Base-by-base conservation (phyloP, 2,113 vertebrate genomes). In the Phyllostomus hastatus region DNA sequence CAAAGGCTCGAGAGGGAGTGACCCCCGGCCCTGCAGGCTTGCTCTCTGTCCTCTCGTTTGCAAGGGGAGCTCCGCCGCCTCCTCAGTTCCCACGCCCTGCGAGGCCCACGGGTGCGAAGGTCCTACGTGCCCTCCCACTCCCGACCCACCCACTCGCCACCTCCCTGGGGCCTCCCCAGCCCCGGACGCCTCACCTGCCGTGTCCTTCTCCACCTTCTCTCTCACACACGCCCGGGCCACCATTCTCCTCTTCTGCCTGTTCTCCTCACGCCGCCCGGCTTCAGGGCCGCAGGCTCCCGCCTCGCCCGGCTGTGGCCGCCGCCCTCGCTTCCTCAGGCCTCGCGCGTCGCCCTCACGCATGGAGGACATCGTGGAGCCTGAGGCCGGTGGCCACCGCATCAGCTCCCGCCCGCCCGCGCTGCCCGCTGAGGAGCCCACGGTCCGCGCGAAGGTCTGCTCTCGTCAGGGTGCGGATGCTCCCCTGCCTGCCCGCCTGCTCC, bases 391-490 rank as follows among this genome's bases (percentile, higher is more conserved):
- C 26, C 35, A 57, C 64, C n/a, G 66, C 96, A 95, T 93, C 33
- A 1, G 46, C 43, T 38, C 9, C 0, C 7, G 7, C 19, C 64
- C 1, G 16, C 52, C 59, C 0, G 10, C 24, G 52, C 79, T n/a
- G 22, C 67, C 19, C 3, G 2, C 64, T 0, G 14, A 50, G 24
- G 12, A 14, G 22, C 22, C 92, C 10, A 1, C 72, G 1, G 0
- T 14, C 24, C 2, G 6, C 11, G 1, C 0, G 1, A 8, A 67
- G 11, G 0, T 41, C 11, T 0, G 9, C 80, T 66, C 17, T 73
- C 0, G 7, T 35, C 31, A 0, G 0, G 33, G 0, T 16, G 5
- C 38, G 1, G 8, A 17, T 1, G 16, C 8, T 2, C 0, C 2
- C 0, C 1, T 0, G 24, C 50, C 38, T 1, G 11, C 43, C 43